Evolutionary conservation across 2,888 invertebrate genomes (phyloP).

Genomic region (Hyppa rectilinea): DNA sequence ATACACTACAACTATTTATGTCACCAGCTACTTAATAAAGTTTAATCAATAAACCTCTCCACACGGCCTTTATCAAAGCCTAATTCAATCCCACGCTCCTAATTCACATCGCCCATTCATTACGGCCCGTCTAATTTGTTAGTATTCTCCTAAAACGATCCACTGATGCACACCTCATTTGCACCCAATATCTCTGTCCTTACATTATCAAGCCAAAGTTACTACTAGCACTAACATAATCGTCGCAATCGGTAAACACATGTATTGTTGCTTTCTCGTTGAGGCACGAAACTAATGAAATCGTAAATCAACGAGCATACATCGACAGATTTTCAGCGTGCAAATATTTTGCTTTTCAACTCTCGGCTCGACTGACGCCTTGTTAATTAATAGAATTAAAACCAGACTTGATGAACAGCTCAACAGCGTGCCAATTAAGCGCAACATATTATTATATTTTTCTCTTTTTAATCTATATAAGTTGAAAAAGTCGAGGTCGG

Average conservation of each 20-base stretch:
- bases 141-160: conserved; percentile 48
- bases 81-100: conserved; percentile 46
- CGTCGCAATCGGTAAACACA: conserved; percentile 76
- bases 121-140: conserved; percentile 53
- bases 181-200: conserved; percentile 46
- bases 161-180: conserved; percentile 56
- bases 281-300: conserved; percentile 84
- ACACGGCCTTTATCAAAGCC: conserved; percentile 26
- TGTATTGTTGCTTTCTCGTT: conserved; percentile 77
- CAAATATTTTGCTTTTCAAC: conserved; percentile 82
- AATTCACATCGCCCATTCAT: conserved; percentile 46
- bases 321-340: conserved; percentile 83
- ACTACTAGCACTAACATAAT: conserved; percentile 64
- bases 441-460: conserved; percentile 59
- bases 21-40: not conserved
- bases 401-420: conserved; percentile 77
- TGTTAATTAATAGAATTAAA: conserved; percentile 85
- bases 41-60: conserved; percentile 36
- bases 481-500: conserved; percentile 42
- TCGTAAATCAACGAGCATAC: conserved; percentile 87
- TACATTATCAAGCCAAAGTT: conserved; percentile 40
- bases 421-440: conserved; percentile 74
- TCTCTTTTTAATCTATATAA: conserved; percentile 61
- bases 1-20: not conserved
- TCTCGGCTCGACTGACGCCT: conserved; percentile 74